These are phyloP conservation scores for Phalloptychus januarius DNA, from an alignment of 2,797 vertebrate genomes.

Conservation along the genomic window DNA sequence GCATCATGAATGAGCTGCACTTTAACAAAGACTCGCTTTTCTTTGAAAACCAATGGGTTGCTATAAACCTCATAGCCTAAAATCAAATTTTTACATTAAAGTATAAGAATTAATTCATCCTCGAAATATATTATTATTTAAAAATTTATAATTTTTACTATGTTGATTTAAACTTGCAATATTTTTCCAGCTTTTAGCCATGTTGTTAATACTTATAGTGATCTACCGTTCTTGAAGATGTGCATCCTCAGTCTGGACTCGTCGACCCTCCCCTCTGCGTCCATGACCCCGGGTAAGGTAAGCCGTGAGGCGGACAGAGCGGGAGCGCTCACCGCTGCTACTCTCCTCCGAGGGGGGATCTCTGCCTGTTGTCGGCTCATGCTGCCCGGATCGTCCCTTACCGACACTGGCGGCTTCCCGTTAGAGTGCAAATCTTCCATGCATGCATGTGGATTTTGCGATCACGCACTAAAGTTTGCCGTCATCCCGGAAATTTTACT, in stretches of 20 bases:
- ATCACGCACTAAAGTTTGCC: not conserved
- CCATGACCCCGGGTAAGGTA: constrained; percentile 81
- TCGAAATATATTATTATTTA: not conserved
- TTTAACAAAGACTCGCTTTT: not conserved
- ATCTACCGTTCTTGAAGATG: constrained; percentile 82
- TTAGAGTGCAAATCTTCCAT: not conserved
- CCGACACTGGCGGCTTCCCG: not conserved
- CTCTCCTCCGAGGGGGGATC: constrained; percentile 21
- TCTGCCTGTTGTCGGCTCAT: not conserved
- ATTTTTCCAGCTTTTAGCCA: not conserved
- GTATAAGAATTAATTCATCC: not conserved
- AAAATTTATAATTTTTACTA: not conserved
- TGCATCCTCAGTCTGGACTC: constrained; percentile 81
- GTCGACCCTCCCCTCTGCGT: constrained; percentile 82
- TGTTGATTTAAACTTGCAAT: not conserved
- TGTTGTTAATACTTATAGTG: not conserved
- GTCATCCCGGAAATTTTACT: not conserved
- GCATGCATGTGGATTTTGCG: not conserved
- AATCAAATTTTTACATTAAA: not conserved
- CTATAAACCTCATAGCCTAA: not conserved
- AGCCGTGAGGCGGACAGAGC: constrained; percentile 58
- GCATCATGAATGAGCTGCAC: not conserved
- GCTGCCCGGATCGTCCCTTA: constrained; percentile 21
- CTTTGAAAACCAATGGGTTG: not conserved
- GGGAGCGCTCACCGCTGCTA: constrained; percentile 60